These are phyloP conservation scores for Bucorvus abyssinicus DNA, from an alignment of 2,797 vertebrate genomes.

Conservation along the genomic window DNA sequence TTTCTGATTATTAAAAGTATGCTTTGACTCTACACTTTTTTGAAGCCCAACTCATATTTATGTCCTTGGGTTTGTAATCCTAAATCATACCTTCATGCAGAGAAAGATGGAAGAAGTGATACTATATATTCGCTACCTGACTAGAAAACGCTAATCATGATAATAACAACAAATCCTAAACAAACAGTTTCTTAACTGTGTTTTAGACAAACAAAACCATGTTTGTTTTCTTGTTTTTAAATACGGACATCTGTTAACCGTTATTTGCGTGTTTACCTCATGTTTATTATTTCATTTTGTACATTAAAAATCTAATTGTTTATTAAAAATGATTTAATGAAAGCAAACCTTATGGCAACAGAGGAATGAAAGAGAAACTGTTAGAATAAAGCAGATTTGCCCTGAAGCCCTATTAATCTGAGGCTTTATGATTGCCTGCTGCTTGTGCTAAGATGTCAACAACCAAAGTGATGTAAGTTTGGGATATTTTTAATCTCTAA, in stretches of 20 bases:
- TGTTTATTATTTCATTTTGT: neutral
- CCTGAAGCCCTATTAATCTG: slow-evolving; percentile 21
- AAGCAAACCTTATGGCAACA: neutral
- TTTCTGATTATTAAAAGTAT: neutral
- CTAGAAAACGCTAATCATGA: neutral
- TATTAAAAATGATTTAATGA: neutral
- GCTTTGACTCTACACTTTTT: neutral
- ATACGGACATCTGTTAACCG: neutral
- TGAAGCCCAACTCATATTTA: neutral
- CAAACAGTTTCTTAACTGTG: neutral
- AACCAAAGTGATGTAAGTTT: slow-evolving; percentile 9
- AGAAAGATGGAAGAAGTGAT: neutral
- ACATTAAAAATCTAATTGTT: neutral
- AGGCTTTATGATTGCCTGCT: slow-evolving; percentile 31
- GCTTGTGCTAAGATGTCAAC: slow-evolving; percentile 21
- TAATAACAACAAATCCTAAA: neutral
- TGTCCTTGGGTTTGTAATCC: neutral
- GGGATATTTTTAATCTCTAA: slow-evolving; percentile 46
- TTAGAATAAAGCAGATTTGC: slow-evolving; percentile 9
- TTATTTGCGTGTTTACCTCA: neutral
- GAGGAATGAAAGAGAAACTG: neutral
- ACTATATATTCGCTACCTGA: neutral
- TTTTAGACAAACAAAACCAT: neutral
- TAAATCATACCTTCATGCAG: neutral
- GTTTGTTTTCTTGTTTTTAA: neutral